A percentile compares a stretch with the other conserved stretches of the same genome.
Conservation (phyloP, 64 coral and sea anemone species). For the Montipora cactus region DNA sequence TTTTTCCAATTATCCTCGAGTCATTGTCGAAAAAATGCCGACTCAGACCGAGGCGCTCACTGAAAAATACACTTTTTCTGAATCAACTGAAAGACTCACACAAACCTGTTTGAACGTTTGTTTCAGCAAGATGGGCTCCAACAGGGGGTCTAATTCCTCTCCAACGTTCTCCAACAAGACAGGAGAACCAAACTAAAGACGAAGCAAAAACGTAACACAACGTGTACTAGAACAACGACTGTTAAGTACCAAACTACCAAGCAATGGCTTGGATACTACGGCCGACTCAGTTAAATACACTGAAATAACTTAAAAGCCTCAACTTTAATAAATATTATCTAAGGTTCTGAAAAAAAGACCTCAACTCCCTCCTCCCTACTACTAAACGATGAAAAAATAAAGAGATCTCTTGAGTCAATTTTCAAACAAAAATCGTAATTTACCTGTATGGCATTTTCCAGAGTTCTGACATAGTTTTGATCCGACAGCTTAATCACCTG, state of each 20-base stretch:
- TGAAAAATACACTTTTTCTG: not conserved
- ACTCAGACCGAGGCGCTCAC: not conserved
- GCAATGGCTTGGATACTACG: too few relatives aligned
- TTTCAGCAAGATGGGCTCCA: conserved; percentile 63
- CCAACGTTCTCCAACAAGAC: conserved; percentile 77
- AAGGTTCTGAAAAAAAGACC: too few relatives aligned
- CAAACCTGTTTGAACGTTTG: conserved; percentile 76
- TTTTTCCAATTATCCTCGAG: too few relatives aligned
- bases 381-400: too few relatives aligned
- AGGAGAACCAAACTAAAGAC: conserved; percentile 62
- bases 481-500: conserved; percentile 96
- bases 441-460: conserved; percentile 98
- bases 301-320: too few relatives aligned
- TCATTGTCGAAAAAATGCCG: too few relatives aligned
- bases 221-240: too few relatives aligned
- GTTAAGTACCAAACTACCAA: too few relatives aligned
- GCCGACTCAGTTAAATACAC: too few relatives aligned
- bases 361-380: too few relatives aligned
- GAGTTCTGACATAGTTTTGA: conserved; percentile 86
- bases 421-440: not conserved
- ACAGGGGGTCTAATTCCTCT: conserved; percentile 65
- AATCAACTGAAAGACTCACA: not conserved
- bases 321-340: too few relatives aligned
- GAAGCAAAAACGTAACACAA: not conserved
- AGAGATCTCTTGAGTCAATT: too few relatives aligned